A percentile compares a stretch with the other conserved stretches of the same genome.
phyloP scores from a whole-genome alignment of 2,888 invertebrate species.

The Cephus runcator region DNA sequence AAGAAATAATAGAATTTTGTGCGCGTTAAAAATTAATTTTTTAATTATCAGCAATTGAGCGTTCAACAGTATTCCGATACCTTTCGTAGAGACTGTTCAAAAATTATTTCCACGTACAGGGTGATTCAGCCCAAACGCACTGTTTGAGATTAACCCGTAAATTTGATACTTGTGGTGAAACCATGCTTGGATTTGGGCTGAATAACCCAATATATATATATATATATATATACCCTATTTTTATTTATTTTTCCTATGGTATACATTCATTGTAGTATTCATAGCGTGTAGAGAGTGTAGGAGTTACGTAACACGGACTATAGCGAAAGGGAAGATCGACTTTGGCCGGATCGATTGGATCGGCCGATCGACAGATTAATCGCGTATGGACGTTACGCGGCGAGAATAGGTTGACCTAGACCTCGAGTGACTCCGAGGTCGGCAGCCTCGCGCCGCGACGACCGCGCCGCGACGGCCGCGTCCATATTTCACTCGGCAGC shows the following conservation, averaged over 20 bases:
- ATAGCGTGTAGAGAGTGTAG: background rate
- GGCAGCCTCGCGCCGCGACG: constrained; percentile 30
- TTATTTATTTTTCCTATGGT: too few relatives aligned
- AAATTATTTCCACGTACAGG: too few relatives aligned
- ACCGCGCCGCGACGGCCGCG: constrained; percentile 27
- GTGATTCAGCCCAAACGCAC: too few relatives aligned
- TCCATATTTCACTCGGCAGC: constrained; percentile 37
- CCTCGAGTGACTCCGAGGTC: constrained; percentile 47
- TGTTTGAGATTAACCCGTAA: too few relatives aligned
- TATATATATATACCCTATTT: too few relatives aligned
- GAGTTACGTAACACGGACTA: background rate
- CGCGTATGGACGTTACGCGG: constrained; percentile 25
- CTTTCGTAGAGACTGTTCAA: too few relatives aligned
- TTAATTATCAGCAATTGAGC: too few relatives aligned
- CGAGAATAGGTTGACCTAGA: constrained; percentile 52
- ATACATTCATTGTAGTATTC: background rate
- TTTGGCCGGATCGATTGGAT: constrained; percentile 10
- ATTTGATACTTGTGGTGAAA: too few relatives aligned
- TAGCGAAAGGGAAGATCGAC: background rate
- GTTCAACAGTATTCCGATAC: too few relatives aligned
- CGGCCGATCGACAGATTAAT: constrained; percentile 16
- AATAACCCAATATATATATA: too few relatives aligned
- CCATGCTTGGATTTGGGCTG: too few relatives aligned
- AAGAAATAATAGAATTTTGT: background rate
- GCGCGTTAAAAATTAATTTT: too few relatives aligned